These are phyloP conservation scores for Aphelinus certus DNA, from an alignment of 1,140 invertebrate species.

Conservation along the genomic window DNA sequence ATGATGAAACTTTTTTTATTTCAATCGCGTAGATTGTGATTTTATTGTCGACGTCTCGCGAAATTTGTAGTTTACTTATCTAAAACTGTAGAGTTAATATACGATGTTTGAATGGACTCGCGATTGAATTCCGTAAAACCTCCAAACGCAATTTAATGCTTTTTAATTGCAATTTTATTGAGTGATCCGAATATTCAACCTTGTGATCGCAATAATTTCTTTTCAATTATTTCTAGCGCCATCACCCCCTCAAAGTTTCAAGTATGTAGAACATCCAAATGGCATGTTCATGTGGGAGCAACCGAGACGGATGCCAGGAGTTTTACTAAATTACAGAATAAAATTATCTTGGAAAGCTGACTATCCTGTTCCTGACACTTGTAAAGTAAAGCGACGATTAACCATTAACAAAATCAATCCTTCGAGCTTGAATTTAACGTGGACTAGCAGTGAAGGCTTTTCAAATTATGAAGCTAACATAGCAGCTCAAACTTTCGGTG, in stretches of 20 bases:
- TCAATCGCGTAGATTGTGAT: too few species aligned
- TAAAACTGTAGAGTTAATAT: neutral
- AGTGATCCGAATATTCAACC: too few species aligned
- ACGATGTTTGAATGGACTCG: neutral
- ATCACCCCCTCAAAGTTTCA: neutral
- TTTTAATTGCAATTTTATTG: too few species aligned
- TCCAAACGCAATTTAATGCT: too few species aligned
- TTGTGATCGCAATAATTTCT: too few species aligned
- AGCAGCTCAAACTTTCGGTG: constrained; percentile 35
- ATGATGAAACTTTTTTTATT: neutral
- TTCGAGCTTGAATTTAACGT: neutral
- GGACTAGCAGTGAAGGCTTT: constrained; percentile 1
- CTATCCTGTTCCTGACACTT: constrained; percentile 43
- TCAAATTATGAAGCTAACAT: constrained; percentile 48
- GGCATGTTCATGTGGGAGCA: constrained; percentile 45
- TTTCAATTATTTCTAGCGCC: neutral
- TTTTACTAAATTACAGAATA: constrained; percentile 46
- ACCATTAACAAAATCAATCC: neutral
- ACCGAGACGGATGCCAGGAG: constrained; percentile 49
- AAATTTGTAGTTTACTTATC: neutral
- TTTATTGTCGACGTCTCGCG: too few species aligned
- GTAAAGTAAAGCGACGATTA: constrained; percentile 11
- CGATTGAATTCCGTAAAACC: too few species aligned
- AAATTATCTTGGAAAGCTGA: constrained; percentile 39
- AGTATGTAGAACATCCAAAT: neutral